A percentile compares a stretch with the other conserved stretches of the same genome.
phyloP scores from a whole-genome alignment of 2,797 vertebrate species.

The Sphaeramia orbicularis region DNA sequence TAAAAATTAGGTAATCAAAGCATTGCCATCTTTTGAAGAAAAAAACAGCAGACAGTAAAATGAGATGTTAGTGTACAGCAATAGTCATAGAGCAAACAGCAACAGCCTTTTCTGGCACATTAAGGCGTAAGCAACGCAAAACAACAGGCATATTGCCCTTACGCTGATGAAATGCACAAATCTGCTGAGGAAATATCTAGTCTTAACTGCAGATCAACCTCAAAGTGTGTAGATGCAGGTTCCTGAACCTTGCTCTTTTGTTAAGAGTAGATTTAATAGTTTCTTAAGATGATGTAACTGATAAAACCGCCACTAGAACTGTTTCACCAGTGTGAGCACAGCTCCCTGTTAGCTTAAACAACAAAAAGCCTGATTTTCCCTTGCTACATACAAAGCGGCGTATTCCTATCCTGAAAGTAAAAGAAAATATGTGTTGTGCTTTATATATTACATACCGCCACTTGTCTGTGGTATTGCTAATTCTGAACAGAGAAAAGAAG shows the following conservation, averaged over 20 bases:
- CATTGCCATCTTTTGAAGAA: constrained; percentile 40
- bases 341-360: constrained; percentile 2
- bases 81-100: constrained; percentile 10
- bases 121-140: neutral
- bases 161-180: constrained; percentile 1
- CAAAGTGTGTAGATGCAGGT: constrained; percentile 7
- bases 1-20: constrained; percentile 74
- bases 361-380: constrained; percentile 5
- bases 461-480: constrained; percentile 51
- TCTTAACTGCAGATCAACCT: constrained; percentile 23
- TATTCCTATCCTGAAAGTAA: constrained; percentile 25
- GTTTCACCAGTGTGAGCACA: constrained; percentile 22
- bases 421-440: constrained; percentile 47
- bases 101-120: constrained; percentile 14
- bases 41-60: neutral
- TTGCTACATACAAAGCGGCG: constrained; percentile 1
- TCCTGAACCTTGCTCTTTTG: constrained; percentile 24
- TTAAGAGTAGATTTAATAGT: constrained; percentile 30
- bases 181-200: constrained; percentile 7
- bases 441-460: constrained; percentile 30
- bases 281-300: constrained; percentile 41
- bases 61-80: neutral
- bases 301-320: constrained; percentile 21
- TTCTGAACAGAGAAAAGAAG: constrained; percentile 48
- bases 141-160: neutral